Evolutionary conservation across 2,888 invertebrate genomes (phyloP).

Genomic region (Athripsodes cinereus): DNA sequence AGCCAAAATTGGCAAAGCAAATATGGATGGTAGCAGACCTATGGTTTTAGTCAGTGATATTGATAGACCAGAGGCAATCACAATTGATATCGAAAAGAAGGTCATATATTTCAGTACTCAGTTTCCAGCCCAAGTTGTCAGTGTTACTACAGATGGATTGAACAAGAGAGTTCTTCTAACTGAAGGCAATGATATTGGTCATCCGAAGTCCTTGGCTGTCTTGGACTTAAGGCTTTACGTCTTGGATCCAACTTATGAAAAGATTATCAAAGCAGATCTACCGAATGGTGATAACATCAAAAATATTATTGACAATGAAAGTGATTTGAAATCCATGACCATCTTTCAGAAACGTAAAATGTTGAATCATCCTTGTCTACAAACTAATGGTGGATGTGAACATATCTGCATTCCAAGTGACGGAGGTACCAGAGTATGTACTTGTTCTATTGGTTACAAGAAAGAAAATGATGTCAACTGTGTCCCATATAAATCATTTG

Average conservation of each 20-base stretch:
- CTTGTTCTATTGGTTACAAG: constrained; percentile 85
- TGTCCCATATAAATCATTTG: constrained; percentile 79
- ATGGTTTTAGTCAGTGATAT: constrained; percentile 64
- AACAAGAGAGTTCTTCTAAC: constrained; percentile 62
- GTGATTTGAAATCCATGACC: constrained; percentile 79
- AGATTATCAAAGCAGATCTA: constrained; percentile 77
- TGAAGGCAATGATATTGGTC: constrained; percentile 63
- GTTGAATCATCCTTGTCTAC: constrained; percentile 78
- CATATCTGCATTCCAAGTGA: constrained; percentile 89
- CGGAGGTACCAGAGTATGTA: constrained; percentile 71
- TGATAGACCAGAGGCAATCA: constrained; percentile 75
- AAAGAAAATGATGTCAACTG: constrained; percentile 72
- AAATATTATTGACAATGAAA: constrained; percentile 75
- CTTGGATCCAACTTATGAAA: constrained; percentile 84
- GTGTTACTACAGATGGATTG: constrained; percentile 67
- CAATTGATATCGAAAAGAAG: constrained; percentile 76
- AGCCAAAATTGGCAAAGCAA: constrained; percentile 81
- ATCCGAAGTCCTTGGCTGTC: constrained; percentile 76
- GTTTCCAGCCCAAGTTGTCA: constrained; percentile 63
- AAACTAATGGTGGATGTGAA: constrained; percentile 86
- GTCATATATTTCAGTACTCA: constrained; percentile 84
- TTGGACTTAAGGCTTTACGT: constrained; percentile 79
- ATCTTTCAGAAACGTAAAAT: constrained; percentile 80
- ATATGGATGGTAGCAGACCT: constrained; percentile 88
- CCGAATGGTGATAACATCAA: constrained; percentile 73